These are phyloP conservation scores for Graptemys geographica DNA, from an alignment of 2,797 vertebrate species.

Conservation along the genomic window DNA sequence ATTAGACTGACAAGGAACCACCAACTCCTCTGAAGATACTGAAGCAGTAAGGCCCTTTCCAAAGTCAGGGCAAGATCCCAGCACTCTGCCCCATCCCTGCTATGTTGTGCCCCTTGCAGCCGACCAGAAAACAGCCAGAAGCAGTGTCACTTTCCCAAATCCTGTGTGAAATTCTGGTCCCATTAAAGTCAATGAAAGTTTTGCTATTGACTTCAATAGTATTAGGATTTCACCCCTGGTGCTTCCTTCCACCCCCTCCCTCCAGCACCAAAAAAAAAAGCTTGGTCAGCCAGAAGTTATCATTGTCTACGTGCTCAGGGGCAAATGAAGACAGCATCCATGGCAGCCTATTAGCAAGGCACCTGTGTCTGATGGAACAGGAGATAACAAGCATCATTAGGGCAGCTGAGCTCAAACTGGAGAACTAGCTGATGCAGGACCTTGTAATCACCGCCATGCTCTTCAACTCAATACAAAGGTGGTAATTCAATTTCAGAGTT, in stretches of 20 bases:
- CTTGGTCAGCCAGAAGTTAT: background rate
- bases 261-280: background rate
- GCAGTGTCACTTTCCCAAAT: background rate
- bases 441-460: constrained; percentile 9
- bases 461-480: constrained; percentile 45
- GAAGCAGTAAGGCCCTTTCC: background rate
- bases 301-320: accelerated
- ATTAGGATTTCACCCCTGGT: too few relatives aligned
- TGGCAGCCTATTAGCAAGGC: background rate
- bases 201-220: background rate
- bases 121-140: background rate
- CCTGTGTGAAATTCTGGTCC: background rate
- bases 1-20: background rate
- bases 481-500: constrained; percentile 59
- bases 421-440: constrained; percentile 19
- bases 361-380: background rate
- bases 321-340: background rate
- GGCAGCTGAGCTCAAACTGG: background rate
- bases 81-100: background rate
- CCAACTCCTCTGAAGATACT: background rate
- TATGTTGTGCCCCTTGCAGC: background rate
- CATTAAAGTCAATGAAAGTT: background rate
- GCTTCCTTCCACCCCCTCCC: background rate
- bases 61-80: background rate
- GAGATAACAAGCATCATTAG: background rate